phyloP scores from a whole-genome alignment of 2,797 vertebrate genomes.

The Rhinoraja longicauda region DNA sequence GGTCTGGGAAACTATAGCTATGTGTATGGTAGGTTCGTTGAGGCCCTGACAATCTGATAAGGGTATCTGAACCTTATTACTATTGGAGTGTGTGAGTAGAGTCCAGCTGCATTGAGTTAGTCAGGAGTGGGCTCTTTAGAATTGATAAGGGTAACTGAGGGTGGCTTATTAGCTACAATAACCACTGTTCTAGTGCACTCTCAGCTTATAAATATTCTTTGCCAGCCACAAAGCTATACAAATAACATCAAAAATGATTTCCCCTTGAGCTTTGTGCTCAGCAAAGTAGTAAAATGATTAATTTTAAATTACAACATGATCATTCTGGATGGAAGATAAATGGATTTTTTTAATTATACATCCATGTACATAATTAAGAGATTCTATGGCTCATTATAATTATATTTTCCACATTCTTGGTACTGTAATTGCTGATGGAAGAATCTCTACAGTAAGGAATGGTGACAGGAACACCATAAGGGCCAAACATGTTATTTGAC shows the following conservation, averaged over 20 bases:
- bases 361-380: background rate
- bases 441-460: background rate
- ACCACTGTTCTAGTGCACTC: background rate
- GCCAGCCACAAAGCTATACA: background rate
- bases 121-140: background rate
- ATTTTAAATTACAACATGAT: background rate
- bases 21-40: background rate
- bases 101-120: background rate
- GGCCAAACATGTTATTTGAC: background rate
- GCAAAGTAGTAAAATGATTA: background rate
- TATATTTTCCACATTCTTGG: background rate
- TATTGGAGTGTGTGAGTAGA: background rate
- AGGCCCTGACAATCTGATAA: background rate
- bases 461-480: background rate
- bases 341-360: background rate
- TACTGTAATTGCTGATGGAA: background rate
- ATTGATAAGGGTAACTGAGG: background rate
- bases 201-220: background rate
- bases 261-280: background rate
- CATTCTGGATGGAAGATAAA: background rate
- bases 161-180: background rate
- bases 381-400: background rate
- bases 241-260: background rate
- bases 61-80: background rate
- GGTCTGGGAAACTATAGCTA: background rate